Conservation (phyloP, 1,140 invertebrate species). For the Aphis gossypii region DNA sequence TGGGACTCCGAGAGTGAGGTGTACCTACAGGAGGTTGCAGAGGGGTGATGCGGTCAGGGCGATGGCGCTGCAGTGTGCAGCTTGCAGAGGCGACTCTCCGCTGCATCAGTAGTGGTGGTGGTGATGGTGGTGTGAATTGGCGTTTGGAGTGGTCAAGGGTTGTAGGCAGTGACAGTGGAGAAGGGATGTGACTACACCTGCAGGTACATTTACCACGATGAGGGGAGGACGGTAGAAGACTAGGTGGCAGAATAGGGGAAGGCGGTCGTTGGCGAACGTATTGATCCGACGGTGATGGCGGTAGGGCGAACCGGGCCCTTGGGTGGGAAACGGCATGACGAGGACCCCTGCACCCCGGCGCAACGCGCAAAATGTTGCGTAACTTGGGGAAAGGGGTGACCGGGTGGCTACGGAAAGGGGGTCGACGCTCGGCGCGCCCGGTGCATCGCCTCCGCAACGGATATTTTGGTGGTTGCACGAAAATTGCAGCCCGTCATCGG, state of each 20-base stretch:
- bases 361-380: conserved; percentile 54
- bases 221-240: background rate
- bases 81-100: background rate
- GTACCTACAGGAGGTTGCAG: background rate
- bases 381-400: background rate
- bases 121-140: background rate
- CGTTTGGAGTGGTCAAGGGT: conserved; percentile 31
- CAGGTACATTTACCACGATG: background rate
- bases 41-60: background rate
- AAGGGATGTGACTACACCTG: background rate
- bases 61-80: background rate
- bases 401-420: background rate
- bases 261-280: conserved; percentile 9
- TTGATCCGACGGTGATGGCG: background rate
- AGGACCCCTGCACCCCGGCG: background rate
- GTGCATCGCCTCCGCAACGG: background rate
- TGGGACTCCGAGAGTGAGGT: background rate
- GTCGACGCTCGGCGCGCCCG: background rate
- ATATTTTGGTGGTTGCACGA: background rate
- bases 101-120: no score
- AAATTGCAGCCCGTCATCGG: background rate
- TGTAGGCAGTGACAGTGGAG: background rate
- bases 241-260: background rate
- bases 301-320: background rate
- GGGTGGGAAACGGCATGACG: background rate